Base-by-base conservation (phyloP, 2,888 invertebrate species). In the Apamea sordens region DNA sequence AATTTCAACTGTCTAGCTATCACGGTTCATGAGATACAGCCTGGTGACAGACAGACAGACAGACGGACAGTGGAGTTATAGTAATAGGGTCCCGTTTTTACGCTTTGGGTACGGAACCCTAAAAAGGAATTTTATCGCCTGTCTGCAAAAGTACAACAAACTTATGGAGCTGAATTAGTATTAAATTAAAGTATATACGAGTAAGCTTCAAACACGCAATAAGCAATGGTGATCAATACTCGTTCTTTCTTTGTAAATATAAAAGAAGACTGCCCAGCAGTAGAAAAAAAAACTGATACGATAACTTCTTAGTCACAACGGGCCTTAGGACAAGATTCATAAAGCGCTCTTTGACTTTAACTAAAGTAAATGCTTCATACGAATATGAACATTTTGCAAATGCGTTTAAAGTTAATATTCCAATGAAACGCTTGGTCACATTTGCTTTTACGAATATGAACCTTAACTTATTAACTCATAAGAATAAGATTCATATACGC, bases 291-390 rank as follows among this genome's bases (percentile, higher is more conserved):
- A 36, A n/a, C 18, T 36, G 36, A 41, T 41, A 41, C 41, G 18
- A 50, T 28, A 79, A 21, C 1, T 53, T 53, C 65, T 77, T 53
- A 79, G 28, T 78, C 28, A 63, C 44, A 75, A 56, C 4, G 0
- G 15, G 50, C 36, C 15, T n/a, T 24, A 18, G 10, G 24, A 10
- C 56, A 56, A 24, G 10, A 56, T 56, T 24, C 24, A 24, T 56
- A 56, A 24, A 56, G 10, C 56, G 3, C 10, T 10, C 56, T 10
- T 56, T 56, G 50, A 50, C 7, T 21, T 6, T 21, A 18, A 50
- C 18, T 56, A 10, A 10, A 56, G 24, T 56, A 10, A 21, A 24
- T 56, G 44, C 11, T 44, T 56, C 24, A 24, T 56, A 56, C 56
- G 10, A 56, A 56, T 56, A 24, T 24, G 24, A 56, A 56, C 10